Conservation (phyloP, 2,113 vertebrate genomes). For the Hydropotes inermis region DNA sequence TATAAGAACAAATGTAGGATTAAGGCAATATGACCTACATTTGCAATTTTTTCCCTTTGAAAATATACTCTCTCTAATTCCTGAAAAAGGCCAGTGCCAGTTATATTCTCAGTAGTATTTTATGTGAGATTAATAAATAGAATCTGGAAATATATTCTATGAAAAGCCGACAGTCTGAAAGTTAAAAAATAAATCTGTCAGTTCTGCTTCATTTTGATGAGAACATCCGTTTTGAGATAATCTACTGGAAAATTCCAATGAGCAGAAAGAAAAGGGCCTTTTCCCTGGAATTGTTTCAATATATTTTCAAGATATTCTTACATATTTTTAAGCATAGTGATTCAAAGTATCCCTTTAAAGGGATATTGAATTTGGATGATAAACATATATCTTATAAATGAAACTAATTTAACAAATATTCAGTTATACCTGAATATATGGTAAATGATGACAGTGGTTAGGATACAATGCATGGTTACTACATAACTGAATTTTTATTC, state of each 20-base stretch:
- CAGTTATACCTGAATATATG: not conserved
- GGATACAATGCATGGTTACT: not conserved
- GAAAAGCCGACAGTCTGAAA: not conserved
- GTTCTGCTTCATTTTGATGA: conserved; percentile 5
- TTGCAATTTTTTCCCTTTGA: not conserved
- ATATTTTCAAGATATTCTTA: not conserved
- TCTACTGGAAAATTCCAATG: not conserved
- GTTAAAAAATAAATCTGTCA: not conserved
- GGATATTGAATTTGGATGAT: not conserved
- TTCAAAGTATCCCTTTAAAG: not conserved
- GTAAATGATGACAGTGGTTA: not conserved
- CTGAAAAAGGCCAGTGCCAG: not conserved
- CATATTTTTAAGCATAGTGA: not conserved
- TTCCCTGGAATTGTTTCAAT: not conserved
- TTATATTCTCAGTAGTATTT: not conserved
- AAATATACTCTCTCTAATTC: not conserved
- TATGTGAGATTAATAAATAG: not conserved
- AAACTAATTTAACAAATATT: not conserved
- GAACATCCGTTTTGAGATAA: not conserved
- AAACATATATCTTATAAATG: not conserved
- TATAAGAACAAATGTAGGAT: not conserved
- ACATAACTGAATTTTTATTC: not conserved
- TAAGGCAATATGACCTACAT: conserved; percentile 19
- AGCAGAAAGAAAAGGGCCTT: not conserved
- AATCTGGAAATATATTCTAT: not conserved